Evolutionary conservation across 2,113 vertebrate genomes (phyloP), one percentile per base, ranked within the genome.

Genomic region (Xiphophorus hellerii): DNA sequence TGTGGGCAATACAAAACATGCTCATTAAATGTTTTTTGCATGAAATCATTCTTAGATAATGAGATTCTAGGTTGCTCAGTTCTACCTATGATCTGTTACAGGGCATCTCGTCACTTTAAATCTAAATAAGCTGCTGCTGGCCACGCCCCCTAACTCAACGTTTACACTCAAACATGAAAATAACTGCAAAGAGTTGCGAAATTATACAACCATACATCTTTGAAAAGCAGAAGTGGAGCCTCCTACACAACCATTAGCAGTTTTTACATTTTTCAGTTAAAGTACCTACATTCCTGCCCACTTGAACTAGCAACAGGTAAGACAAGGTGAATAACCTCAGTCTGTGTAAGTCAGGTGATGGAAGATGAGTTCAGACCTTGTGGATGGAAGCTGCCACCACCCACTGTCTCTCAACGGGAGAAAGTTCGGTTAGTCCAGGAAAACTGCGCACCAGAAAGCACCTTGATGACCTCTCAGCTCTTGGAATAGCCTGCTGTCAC

Each of bases 401-500:
- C 78, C 48, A 51, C 64, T 1, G 10, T 65, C 66, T 65, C 83
- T 81, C 80, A 74, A 77, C 69, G 5, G 63, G 37, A 76, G 9
- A 77, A 84, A 87, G 69, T 82, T 86, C 27, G 64, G 66, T 60
- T 30, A 39, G 62, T 81, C 77, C 60, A 39, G 62, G 60, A 80
- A 84, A 83, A 78, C 72, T 65, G 25, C 12, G 35, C 35, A 61
- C 44, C 39, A 35, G 63, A 73, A 81, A 51, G 20, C 31, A 71
- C 51, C 72, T 69, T 65, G 77, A 83, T 87, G 86, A 86, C 87
- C 86, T 84, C 77, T 87, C 85, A 73, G 85, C 84, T 87, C 84
- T 63, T 66, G 65, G 73, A 90, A 89, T 86, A 81, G 88, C 67
- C 80, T 70, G 60, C 88, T 91, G 91, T 92, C 91, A 89, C 87